These are phyloP conservation scores for Porites rus DNA, from an alignment of 92 coral and sea anemone genomes.

Conservation along the genomic window DNA sequence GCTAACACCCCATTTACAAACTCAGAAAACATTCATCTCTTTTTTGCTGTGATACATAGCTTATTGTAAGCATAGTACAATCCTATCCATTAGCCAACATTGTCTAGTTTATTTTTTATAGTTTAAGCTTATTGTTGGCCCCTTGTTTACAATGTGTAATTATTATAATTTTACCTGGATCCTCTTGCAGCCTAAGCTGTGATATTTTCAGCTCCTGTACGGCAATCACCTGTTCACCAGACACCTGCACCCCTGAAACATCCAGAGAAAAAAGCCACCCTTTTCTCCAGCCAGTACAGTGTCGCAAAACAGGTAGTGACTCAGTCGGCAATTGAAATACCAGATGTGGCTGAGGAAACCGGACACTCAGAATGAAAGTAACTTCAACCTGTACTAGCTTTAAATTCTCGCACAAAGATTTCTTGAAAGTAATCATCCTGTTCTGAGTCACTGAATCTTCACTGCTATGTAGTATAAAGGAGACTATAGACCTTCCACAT, in stretches of 20 bases:
- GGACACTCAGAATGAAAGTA: conserved; percentile 56
- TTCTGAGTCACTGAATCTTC: conserved; percentile 50
- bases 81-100: too few species aligned
- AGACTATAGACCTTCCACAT: conserved; percentile 60
- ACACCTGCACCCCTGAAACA: conserved; percentile 57
- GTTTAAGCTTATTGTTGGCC: too few species aligned
- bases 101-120: too few species aligned
- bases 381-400: conserved; percentile 64
- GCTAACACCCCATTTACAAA: too few species aligned
- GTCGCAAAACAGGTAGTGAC: conserved; percentile 59
- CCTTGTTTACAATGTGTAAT: too few species aligned
- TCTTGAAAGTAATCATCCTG: conserved; percentile 60
- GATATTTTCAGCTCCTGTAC: conserved; percentile 78
- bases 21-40: too few species aligned
- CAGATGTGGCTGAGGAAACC: conserved; percentile 39
- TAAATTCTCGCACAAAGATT: conserved; percentile 63
- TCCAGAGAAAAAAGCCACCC: conserved; percentile 75
- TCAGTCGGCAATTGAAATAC: conserved; percentile 67
- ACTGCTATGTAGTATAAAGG: conserved; percentile 46
- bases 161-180: conserved; percentile 64
- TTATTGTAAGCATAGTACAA: too few species aligned
- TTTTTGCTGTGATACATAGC: too few species aligned
- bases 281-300: conserved; percentile 83
- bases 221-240: conserved; percentile 48
- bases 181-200: conserved; percentile 85